Conservation (phyloP, 2,113 vertebrate species). For the Urocitellus parryii region DNA sequence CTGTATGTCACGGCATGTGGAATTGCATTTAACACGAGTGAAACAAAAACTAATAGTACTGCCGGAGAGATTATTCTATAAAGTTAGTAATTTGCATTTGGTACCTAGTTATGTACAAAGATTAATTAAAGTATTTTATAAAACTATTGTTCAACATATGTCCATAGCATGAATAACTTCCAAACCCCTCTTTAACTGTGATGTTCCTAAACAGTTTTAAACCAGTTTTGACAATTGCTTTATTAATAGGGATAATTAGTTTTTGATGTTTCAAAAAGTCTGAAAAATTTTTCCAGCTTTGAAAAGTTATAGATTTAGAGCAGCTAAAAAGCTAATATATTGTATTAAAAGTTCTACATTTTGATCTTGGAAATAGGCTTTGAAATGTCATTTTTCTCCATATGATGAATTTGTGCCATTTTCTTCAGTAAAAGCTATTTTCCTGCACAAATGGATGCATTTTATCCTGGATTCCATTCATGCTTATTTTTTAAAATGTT, state of each 20-base stretch:
- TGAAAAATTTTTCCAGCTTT: conserved; percentile 5
- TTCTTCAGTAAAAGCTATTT: conserved; percentile 83
- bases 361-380: conserved; percentile 73
- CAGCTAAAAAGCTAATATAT: conserved; percentile 73
- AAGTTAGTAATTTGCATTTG: conserved; percentile 61
- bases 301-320: conserved; percentile 66
- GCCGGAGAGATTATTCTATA: conserved; percentile 48
- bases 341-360: conserved; percentile 74
- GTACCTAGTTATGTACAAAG: background rate
- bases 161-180: background rate
- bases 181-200: background rate
- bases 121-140: conserved; percentile 24
- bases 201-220: background rate
- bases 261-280: conserved; percentile 45
- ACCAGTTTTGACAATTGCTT: conserved; percentile 44
- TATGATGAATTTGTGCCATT: conserved; percentile 81
- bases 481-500: conserved; percentile 83
- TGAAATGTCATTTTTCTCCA: conserved; percentile 80
- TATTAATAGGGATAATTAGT: conserved; percentile 65
- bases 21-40: conserved; percentile 43
- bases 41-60: conserved; percentile 21
- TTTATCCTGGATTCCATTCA: conserved; percentile 83
- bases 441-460: conserved; percentile 80
- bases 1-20: conserved; percentile 83
- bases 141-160: background rate